Base-by-base conservation (phyloP, 2,113 vertebrate species). In the Elachura formosa region DNA sequence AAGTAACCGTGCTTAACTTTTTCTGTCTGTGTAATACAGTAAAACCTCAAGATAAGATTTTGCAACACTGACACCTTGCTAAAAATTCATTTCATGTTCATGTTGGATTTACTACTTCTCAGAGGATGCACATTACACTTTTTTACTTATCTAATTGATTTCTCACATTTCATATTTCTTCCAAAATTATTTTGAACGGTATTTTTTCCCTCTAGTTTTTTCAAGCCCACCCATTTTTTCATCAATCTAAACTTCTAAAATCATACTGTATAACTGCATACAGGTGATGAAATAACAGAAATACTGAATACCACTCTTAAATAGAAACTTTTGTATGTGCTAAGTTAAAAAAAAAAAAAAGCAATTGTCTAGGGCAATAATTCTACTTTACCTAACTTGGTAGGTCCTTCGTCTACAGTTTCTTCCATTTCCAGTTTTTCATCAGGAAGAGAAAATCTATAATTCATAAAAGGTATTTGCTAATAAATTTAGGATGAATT, bases 401-500 rank as follows among this genome's bases (percentile, higher is more conserved):
- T 61, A 74, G 94, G 55, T 80, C 94, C 95, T 97, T 98, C 98
- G 61, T 94, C 95, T 86, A 85, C 84, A 74, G 66, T 77, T 88
- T 98, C 97, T 77, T 98, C 97, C 73, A 96, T 90, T 81, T 98
- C 98, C 64, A 96, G 94, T 89, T 98, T 98, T 96, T 98, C 98
- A 96, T 98, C 96, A 87, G 87, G 89, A 96, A 98, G 95, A 87
- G 96, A 98, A 38, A 97, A 98, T 49, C 98, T 98, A 76, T 43
- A 94, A 84, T 79, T 87, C 20, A 87, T 9, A 89, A 94, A 93
- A 93, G 4, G 7, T 18, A 64, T 64, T 48, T 82, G 8, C 29
- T 36, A 36, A 43, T 3, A 67, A 33, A 48, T 14, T 46, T 9
- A 36, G 69, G 51, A 71, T 14, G 1, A 84, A 52, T 4, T 36